Conservation (phyloP, 1,140 invertebrate species). For the Mesaphorura yosii region DNA sequence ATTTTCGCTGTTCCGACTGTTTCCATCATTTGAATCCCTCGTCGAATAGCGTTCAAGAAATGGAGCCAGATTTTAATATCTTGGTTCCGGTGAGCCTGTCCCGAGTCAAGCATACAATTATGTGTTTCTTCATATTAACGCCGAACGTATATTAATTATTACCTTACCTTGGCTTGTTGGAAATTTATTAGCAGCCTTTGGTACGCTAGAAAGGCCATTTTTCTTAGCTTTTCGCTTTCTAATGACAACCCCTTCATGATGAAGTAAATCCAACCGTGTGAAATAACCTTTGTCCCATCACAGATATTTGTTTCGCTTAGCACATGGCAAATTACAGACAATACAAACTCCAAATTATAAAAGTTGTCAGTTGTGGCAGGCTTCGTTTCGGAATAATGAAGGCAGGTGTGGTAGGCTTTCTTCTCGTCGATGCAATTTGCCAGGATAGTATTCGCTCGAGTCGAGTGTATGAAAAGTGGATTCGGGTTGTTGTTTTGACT, state of each 20-base stretch:
- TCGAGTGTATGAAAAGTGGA: constrained; percentile 24
- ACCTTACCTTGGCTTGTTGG: constrained; percentile 18
- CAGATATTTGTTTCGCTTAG: constrained; percentile 29
- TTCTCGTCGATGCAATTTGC: constrained; percentile 9
- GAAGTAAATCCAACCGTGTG: constrained; percentile 29
- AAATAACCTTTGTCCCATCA: constrained; percentile 22
- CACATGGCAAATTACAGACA: constrained; percentile 26
- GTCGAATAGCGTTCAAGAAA: constrained; percentile 21
- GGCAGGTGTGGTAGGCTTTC: constrained; percentile 26
- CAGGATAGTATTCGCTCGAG: constrained; percentile 26
- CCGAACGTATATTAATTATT: not conserved
- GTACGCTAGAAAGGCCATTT: constrained; percentile 21
- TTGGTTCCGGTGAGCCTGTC: constrained; percentile 11
- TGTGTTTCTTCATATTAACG: not conserved
- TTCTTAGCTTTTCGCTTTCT: constrained; percentile 16
- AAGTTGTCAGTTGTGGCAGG: not conserved
- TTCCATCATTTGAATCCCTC: constrained; percentile 21
- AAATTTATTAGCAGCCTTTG: constrained; percentile 21
- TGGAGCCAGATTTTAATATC: constrained; percentile 30
- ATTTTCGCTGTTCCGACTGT: constrained; percentile 19
- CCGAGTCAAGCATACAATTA: not conserved
- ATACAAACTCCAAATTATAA: constrained; percentile 29
- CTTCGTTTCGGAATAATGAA: constrained; percentile 19
- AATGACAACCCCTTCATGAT: constrained; percentile 24
- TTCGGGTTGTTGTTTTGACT: too few species aligned